Evolutionary conservation across 2,888 invertebrate species (phyloP), one percentile per base, ranked within the genome.

Genomic region (Drosophila niveifrons): DNA sequence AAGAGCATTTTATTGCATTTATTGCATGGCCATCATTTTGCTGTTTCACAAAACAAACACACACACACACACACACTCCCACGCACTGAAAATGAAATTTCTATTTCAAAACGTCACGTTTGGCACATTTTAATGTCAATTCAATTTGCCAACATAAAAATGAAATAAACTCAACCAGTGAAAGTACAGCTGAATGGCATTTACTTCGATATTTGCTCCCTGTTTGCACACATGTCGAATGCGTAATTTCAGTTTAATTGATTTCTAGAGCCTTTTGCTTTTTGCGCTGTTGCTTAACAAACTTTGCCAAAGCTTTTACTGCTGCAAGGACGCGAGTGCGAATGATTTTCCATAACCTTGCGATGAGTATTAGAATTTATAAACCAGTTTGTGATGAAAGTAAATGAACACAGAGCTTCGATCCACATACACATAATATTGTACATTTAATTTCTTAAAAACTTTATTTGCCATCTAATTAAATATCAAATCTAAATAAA

Each of bases 211-310:
- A 11, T 23, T 41, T 31, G 15, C 34, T 68, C 56, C 43, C 65
- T 50, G 67, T 73, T 73, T 68, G 75, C 79, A 78, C 66, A 84
- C 82, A 82, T 86, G 84, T 71, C 82, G 82, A 84, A 85, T 86
- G 74, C 86, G 84, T 84, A 82, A 84, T 86, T 85, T 87, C 72
- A 78, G 73, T 80, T 87, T 81, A 86, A 86, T 86, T 86, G 87
- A 85, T 85, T 86, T 81, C 59, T 48, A 69, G 72, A 62, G 80
- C 72, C 77, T 65, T 65, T 65, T 63, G 64, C 66, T 70, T 66
- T 67, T 55, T 59, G 48, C 53, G 52, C 66, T 51, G 52, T 34
- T 47, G 58, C 62, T 64, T 65, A 71, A 58, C 55, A 72, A 83
- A 82, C 74, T 84, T 73, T 57, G 39, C 56, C 66, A 77, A 79